Conservation (phyloP, 1,140 invertebrate genomes). For the Drosophila pachea region DNA sequence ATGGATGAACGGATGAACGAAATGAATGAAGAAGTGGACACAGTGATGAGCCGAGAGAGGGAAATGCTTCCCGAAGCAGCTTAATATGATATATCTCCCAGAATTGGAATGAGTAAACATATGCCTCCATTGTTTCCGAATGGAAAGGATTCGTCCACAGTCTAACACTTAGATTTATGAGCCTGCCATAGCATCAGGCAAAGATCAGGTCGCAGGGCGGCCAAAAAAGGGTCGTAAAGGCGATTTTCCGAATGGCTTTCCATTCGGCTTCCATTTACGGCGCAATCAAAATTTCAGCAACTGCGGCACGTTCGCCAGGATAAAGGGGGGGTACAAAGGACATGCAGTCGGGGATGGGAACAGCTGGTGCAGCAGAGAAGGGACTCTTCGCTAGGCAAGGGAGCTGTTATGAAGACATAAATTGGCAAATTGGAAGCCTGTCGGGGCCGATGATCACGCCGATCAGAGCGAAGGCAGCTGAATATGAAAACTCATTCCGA, state of each 20-base stretch:
- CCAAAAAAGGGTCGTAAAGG: background rate
- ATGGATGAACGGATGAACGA: no score
- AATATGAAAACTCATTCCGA: slow-evolving; percentile 59
- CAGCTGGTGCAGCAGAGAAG: background rate
- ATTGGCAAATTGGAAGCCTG: slow-evolving; percentile 71
- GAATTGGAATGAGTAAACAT: no score
- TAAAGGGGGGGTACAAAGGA: no score
- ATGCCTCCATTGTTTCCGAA: no score
- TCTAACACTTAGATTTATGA: no score
- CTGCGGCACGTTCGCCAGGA: slow-evolving; percentile 62
- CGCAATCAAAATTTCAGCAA: slow-evolving; percentile 48
- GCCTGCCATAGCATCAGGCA: no score
- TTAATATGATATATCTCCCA: no score
- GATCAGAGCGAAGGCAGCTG: slow-evolving; percentile 48
- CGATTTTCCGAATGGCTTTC: background rate
- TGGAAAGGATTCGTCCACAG: no score
- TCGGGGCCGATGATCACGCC: slow-evolving; percentile 47
- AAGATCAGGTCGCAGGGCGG: no score
- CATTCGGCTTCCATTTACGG: background rate
- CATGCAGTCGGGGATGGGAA: background rate
- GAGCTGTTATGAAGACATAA: slow-evolving; percentile 71
- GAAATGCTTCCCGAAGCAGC: no score
- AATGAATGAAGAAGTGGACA: no score
- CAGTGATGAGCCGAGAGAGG: no score
- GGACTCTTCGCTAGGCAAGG: background rate